phyloP scores from a whole-genome alignment of 2,888 invertebrate species.

The Ptychoptera albimana region DNA sequence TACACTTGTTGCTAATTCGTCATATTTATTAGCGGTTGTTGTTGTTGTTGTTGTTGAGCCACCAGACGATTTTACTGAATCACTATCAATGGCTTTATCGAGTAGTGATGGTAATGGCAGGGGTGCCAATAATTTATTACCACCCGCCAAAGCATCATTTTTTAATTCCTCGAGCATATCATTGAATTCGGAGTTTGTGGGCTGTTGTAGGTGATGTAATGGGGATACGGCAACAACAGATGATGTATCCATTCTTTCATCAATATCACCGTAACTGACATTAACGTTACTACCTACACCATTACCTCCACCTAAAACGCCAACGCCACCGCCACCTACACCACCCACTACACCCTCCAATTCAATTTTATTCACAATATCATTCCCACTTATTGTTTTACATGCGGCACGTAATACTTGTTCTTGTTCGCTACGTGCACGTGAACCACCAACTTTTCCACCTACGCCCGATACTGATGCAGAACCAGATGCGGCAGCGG shows the following conservation, averaged over 20 bases:
- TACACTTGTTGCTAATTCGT: constrained; percentile 9
- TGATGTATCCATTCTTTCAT: too few species aligned
- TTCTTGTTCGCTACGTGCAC: background rate
- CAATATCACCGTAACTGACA: too few species aligned
- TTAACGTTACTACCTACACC: too few species aligned
- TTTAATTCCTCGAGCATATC: constrained; percentile 18
- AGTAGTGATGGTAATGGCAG: background rate
- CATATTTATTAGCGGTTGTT: constrained; percentile 3
- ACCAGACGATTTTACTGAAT: background rate
- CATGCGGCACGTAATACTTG: too few species aligned
- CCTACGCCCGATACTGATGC: background rate
- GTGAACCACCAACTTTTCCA: background rate
- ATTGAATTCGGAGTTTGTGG: constrained; percentile 15
- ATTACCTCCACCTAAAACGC: too few species aligned
- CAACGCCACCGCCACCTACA: too few species aligned
- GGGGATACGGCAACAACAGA: too few species aligned
- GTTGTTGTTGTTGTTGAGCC: background rate
- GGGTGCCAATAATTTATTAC: background rate
- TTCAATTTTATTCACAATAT: background rate
- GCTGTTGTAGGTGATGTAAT: background rate
- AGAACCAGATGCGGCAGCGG: constrained; percentile 10
- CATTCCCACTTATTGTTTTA: background rate
- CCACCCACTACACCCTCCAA: too few species aligned
- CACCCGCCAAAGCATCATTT: constrained; percentile 15
- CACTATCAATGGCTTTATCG: background rate